phyloP scores from a whole-genome alignment of 1,140 invertebrate genomes.

The Drosophila baimaii region DNA sequence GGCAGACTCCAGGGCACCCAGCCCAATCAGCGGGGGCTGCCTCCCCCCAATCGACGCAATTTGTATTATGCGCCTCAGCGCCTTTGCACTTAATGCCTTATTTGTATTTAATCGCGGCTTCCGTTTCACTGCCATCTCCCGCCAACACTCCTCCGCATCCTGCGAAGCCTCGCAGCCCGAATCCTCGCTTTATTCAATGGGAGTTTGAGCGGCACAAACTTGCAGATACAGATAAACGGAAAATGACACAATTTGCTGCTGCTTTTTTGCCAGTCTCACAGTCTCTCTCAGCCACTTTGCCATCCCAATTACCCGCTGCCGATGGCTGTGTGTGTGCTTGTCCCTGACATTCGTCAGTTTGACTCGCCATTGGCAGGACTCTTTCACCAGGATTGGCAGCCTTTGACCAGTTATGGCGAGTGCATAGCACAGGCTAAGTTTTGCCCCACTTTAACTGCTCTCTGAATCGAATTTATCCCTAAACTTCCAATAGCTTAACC shows the following conservation, averaged over 20 bases:
- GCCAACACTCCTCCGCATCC: neutral
- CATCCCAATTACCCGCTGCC: slow-evolving; percentile 36
- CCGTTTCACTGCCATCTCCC: slow-evolving; percentile 70
- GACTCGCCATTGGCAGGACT: slow-evolving; percentile 28
- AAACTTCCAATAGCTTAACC: neutral
- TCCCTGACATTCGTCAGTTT: slow-evolving; percentile 51
- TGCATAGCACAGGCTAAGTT: slow-evolving; percentile 21
- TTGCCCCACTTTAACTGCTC: neutral
- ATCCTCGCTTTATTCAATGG: slow-evolving; percentile 63
- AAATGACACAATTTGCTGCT: slow-evolving; percentile 75
- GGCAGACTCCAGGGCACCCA: slow-evolving; percentile 7
- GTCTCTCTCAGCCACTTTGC: slow-evolving; percentile 29
- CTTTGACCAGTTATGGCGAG: slow-evolving; percentile 21
- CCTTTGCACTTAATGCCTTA: slow-evolving; percentile 81
- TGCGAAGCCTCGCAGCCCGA: slow-evolving; percentile 17
- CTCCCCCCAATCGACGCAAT: slow-evolving; percentile 73
- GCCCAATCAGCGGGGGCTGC: slow-evolving; percentile 33
- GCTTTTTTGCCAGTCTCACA: slow-evolving; percentile 34
- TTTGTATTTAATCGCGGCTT: slow-evolving; percentile 83
- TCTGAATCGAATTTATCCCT: neutral
- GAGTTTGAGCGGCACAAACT: slow-evolving; percentile 56
- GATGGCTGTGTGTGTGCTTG: slow-evolving; percentile 28
- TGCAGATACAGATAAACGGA: slow-evolving; percentile 58
- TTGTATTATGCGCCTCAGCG: slow-evolving; percentile 82
- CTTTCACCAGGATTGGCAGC: slow-evolving; percentile 2